Evolutionary conservation across 2,113 vertebrate genomes (phyloP).

Genomic region (Microtus richardsoni): DNA sequence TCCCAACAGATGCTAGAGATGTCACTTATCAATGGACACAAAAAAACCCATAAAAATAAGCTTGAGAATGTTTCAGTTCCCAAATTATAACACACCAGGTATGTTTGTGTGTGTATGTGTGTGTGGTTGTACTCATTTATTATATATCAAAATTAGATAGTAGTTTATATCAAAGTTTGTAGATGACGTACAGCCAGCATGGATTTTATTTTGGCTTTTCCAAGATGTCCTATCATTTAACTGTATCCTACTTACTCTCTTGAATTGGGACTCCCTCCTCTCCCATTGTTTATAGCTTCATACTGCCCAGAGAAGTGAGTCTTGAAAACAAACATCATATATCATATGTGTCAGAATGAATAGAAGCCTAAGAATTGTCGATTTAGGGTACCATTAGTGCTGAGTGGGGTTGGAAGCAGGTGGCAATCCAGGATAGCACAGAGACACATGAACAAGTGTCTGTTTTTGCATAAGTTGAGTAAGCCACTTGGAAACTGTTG

Average conservation of each 20-base stretch:
- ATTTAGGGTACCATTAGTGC: not conserved
- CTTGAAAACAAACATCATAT: too few relatives aligned
- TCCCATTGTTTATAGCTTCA: not conserved
- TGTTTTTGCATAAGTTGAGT: not conserved
- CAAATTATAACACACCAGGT: not conserved
- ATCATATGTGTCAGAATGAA: not conserved
- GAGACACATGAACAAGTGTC: accelerated
- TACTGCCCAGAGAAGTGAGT: not conserved
- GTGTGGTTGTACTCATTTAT: not conserved
- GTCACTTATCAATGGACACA: too few relatives aligned
- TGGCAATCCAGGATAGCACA: not conserved
- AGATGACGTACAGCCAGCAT: not conserved
- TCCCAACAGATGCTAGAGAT: not conserved
- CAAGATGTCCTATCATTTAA: too few relatives aligned
- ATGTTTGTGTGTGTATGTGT: not conserved
- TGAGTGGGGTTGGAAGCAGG: not conserved
- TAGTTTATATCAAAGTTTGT: not conserved
- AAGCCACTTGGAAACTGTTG: not conserved
- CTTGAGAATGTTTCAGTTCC: not conserved
- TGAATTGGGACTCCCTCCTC: not conserved
- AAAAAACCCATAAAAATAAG: not conserved
- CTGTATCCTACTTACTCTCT: not conserved
- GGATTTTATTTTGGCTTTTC: not conserved
- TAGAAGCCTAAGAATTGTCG: not conserved
- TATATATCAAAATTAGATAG: not conserved